Percentiles rank a stretch among this genome's conserved stretches.
These are phyloP conservation scores for Ctenopoma kingsleyae DNA, from an alignment of 2,797 vertebrate species.

Conservation along the genomic window DNA sequence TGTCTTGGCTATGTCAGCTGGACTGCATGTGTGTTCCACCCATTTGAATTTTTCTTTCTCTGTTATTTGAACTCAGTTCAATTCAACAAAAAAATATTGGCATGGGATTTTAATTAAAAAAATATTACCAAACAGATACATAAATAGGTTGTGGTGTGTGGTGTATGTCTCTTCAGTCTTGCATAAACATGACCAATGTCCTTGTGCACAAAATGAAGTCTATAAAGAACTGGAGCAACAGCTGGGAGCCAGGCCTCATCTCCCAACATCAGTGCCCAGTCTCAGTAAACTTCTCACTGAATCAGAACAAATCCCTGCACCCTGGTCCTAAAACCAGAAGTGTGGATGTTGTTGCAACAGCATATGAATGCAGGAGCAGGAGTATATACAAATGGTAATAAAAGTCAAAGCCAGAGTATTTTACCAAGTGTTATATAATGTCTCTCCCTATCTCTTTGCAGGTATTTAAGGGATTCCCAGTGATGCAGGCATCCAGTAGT, in stretches of 20 bases:
- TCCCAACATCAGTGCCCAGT: neutral
- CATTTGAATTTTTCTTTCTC: constrained; percentile 5
- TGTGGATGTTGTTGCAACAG: neutral
- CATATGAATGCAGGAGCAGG: neutral
- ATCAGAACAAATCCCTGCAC: neutral
- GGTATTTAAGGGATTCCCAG: constrained; percentile 32
- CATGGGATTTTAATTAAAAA: constrained; percentile 3
- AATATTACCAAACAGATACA: constrained; percentile 3
- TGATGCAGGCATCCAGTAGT: neutral
- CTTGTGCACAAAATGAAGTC: neutral
- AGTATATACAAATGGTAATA: constrained; percentile 39
- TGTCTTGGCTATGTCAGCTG: constrained; percentile 27
- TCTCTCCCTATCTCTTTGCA: constrained; percentile 23
- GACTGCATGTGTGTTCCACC: constrained; percentile 42
- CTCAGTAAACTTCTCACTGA: neutral
- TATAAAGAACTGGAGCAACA: neutral
- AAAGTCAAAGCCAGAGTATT: constrained; percentile 34
- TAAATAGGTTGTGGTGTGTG: neutral
- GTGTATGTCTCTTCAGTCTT: neutral
- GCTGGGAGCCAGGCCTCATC: neutral
- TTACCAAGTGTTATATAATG: constrained; percentile 40
- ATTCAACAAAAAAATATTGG: constrained; percentile 3
- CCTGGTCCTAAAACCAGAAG: too few species aligned
- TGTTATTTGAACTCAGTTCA: constrained; percentile 12
- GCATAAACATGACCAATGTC: neutral